A percentile compares a stretch with the other conserved stretches of the same genome.
Evolutionary conservation across 2,113 vertebrate species (phyloP).

Genomic region (Podarcis raffonei): DNA sequence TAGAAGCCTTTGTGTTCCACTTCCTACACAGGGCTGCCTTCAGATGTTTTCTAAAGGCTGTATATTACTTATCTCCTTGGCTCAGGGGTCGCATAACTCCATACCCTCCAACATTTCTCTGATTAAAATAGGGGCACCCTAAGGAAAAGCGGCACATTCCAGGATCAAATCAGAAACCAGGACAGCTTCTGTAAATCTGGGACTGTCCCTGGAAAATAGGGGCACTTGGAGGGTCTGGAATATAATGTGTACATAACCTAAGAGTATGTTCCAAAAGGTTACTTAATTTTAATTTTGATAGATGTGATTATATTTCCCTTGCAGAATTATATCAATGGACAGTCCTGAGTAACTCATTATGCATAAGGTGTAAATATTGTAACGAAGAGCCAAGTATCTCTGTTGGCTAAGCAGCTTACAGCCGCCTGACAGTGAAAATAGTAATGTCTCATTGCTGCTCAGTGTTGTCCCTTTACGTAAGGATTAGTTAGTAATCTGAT

Average conservation of each 20-base stretch:
- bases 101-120: no score
- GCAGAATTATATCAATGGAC: neutral
- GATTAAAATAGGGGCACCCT: no score
- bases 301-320: neutral
- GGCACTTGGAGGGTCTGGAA: no score
- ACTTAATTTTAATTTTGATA: neutral
- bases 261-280: neutral
- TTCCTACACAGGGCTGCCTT: no score
- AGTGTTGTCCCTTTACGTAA: neutral
- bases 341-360: neutral
- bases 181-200: no score
- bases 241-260: neutral
- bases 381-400: neutral
- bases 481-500: neutral
- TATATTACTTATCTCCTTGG: no score
- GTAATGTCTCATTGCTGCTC: neutral
- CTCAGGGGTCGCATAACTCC: no score
- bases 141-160: no score
- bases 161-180: no score
- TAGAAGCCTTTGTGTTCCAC: no score
- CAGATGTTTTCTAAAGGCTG: no score
- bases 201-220: no score
- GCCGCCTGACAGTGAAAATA: neutral
- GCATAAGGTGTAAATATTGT: neutral
- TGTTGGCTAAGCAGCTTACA: neutral